These are phyloP conservation scores for Theretra japonica DNA, from an alignment of 2,888 invertebrate genomes.

Conservation along the genomic window DNA sequence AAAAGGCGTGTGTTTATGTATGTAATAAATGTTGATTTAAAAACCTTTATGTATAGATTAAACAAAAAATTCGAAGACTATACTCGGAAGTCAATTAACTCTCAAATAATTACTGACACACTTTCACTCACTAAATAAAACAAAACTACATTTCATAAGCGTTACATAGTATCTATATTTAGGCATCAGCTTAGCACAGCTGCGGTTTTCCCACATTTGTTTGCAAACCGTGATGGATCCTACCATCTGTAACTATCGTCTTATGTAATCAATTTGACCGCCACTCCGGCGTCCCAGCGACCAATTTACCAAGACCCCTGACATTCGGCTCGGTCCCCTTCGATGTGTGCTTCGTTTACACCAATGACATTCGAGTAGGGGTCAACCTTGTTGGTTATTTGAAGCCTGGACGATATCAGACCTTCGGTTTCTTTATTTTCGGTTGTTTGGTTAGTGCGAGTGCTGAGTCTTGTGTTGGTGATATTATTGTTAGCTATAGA, in stretches of 20 bases:
- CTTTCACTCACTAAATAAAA: not conserved
- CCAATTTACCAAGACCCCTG: conserved; percentile 32
- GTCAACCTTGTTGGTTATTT: conserved; percentile 21
- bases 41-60: no score
- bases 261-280: conserved; percentile 52
- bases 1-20: no score
- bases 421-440: conserved; percentile 24
- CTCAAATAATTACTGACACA: not conserved
- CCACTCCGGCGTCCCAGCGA: conserved; percentile 32
- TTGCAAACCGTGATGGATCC: conserved; percentile 50
- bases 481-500: not conserved
- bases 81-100: no score
- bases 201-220: conserved; percentile 46
- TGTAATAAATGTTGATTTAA: no score
- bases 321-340: conserved; percentile 7
- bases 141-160: conserved; percentile 3
- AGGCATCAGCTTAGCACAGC: conserved; percentile 38
- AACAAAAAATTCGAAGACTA: no score
- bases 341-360: conserved; percentile 3
- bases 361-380: conserved; percentile 17
- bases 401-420: conserved; percentile 10
- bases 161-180: conserved; percentile 25
- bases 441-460: conserved; percentile 12
- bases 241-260: conserved; percentile 46
- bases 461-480: not conserved